phyloP scores from a whole-genome alignment of 2,888 invertebrate genomes.

The Pegoplata infirma region DNA sequence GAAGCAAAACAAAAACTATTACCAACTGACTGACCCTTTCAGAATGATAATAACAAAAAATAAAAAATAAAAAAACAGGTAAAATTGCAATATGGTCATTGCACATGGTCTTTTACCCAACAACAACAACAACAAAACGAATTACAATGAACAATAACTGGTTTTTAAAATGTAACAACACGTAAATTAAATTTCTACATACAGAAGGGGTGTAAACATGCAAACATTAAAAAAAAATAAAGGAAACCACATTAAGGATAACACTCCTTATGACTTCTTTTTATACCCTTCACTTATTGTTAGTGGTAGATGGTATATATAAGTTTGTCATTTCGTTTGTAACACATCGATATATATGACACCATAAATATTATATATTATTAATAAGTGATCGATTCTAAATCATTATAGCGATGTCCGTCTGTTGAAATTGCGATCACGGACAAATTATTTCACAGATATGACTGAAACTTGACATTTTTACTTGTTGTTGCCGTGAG shows the following conservation, averaged over 20 bases:
- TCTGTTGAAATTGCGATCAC: no score
- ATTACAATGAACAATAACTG: background rate
- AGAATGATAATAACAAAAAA: no score
- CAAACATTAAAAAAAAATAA: slow-evolving; percentile 21
- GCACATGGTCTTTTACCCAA: slow-evolving; percentile 5
- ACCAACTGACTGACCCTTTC: background rate
- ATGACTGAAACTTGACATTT: no score
- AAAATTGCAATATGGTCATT: slow-evolving; percentile 1
- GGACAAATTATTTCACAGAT: no score
- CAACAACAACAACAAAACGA: background rate
- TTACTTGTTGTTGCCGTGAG: no score
- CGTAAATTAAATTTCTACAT: background rate
- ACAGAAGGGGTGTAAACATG: slow-evolving; percentile 15
- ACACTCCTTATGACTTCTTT: slow-evolving; percentile 14
- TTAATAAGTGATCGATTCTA: no score
- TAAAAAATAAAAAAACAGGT: background rate
- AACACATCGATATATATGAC: no score
- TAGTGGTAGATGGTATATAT: no score
- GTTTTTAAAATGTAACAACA: background rate
- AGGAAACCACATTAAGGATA: slow-evolving; percentile 34
- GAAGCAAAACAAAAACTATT: background rate
- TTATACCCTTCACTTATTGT: no score
- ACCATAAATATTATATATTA: no score
- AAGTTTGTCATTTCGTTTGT: no score
- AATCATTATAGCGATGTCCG: no score